Percentiles rank a stretch among this genome's conserved stretches.
Evolutionary conservation across 2,888 invertebrate species (phyloP).

Genomic region (Alsophila aescularia): DNA sequence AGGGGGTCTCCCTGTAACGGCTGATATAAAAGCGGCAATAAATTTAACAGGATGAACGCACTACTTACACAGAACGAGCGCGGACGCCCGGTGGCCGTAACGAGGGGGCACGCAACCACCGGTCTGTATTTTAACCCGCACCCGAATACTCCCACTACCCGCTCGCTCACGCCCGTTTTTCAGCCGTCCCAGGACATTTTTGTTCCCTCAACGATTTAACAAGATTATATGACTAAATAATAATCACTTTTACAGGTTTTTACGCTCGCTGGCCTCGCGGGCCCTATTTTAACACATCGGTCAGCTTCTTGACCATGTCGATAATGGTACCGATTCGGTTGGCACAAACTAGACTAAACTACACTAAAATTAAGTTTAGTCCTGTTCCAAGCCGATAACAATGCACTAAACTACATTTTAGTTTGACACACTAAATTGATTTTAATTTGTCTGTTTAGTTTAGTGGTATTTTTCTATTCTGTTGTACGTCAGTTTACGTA

Average conservation of each 20-base stretch:
- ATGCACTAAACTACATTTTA: too few species aligned
- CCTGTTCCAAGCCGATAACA: too few species aligned
- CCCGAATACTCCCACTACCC: conserved; percentile 31
- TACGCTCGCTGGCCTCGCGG: conserved; percentile 21
- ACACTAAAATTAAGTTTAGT: too few species aligned
- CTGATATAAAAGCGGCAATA: conserved; percentile 84
- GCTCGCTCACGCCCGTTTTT: conserved; percentile 44
- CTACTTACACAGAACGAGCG: conserved; percentile 81
- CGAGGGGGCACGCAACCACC: conserved; percentile 73
- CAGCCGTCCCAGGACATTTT: conserved; percentile 50
- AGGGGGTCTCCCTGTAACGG: conserved; percentile 81
- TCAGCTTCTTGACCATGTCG: background rate
- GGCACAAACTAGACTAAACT: too few species aligned
- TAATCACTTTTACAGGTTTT: conserved; percentile 35
- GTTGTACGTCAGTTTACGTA: too few species aligned
- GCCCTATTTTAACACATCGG: conserved; percentile 6
- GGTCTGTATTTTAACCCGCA: conserved; percentile 62
- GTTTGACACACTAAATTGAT: too few species aligned
- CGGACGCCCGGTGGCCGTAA: conserved; percentile 69
- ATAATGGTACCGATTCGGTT: too few species aligned
- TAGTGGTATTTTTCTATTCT: too few species aligned
- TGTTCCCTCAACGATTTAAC: conserved; percentile 52
- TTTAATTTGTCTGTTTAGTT: too few species aligned
- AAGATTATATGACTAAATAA: conserved; percentile 39
- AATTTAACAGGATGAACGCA: conserved; percentile 84